Evolutionary conservation across 2,797 vertebrate species (phyloP), one percentile per base, ranked within the genome.

Genomic region (Lerista edwardsae): DNA sequence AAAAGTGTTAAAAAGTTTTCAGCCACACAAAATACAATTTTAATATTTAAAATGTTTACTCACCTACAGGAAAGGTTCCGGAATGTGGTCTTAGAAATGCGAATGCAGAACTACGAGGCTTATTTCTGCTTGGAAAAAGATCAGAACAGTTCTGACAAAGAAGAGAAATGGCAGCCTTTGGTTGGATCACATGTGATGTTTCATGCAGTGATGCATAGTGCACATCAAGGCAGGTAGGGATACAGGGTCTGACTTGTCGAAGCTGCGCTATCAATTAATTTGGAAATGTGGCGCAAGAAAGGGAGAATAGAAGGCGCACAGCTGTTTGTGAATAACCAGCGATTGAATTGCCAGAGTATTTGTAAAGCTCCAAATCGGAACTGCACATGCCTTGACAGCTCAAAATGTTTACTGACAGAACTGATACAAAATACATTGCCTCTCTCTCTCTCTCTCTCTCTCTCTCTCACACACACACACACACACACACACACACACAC

Each of bases 31-130:
- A 69, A 84, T 31, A 59, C 5, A 25, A 69, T 59, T 23, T 77
- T 77, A 69, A 84, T 77, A 77, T 77, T 77, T 77, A 84, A 74
- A 65, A 44, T 74, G 36, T 79, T 65, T 79, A 79, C 27, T 65
- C 74, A 79, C 29, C 69, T 57, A 55, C 62, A 74, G 44, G 11
- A 47, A 73, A 27, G 39, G 69, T 9, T 64, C 36, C 25, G 69
- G 41, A 84, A 74, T 79, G 34, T 65, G 1, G 57, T 21, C 23
- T 78, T 34, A 34, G 27, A 31, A 73, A 29, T 65, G 44, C 25
- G 59, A 73, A 73, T n/a, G 57, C 21, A 29, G 34, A 78, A 29
- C 39, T 84, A 72, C 34, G 21, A 36, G 44, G 61, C 25, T 71
- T 79, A 62, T 36, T 62, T 36, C 39, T 73, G 57, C 57, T 23